These are phyloP conservation scores for Centropus bengalensis DNA, from an alignment of 2,113 vertebrate genomes.

Conservation along the genomic window DNA sequence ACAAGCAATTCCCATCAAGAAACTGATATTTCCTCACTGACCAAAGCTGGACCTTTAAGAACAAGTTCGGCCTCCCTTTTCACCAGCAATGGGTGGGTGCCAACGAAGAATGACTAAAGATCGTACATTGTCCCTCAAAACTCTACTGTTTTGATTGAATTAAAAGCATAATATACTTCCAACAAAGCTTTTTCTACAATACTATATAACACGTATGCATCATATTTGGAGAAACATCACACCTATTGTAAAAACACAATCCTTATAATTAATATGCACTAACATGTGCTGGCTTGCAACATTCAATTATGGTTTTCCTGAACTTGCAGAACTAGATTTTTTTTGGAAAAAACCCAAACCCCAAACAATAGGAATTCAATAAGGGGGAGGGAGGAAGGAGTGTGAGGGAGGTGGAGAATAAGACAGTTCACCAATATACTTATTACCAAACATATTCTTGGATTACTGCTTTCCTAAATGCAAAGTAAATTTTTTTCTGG, in stretches of 20 bases:
- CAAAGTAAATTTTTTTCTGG: background rate
- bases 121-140: background rate
- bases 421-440: background rate
- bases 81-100: background rate
- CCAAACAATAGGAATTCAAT: background rate
- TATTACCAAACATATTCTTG: background rate
- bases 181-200: background rate
- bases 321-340: constrained; percentile 21
- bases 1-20: background rate
- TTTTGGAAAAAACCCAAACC: background rate
- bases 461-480: constrained; percentile 5
- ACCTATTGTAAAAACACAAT: constrained; percentile 25
- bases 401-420: background rate
- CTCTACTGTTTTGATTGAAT: background rate
- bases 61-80: background rate
- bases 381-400: background rate
- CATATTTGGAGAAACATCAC: background rate
- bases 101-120: background rate
- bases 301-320: background rate
- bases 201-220: background rate
- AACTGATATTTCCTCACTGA: background rate
- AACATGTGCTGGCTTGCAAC: background rate
- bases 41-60: background rate
- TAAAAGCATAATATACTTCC: background rate
- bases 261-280: background rate